phyloP scores from a whole-genome alignment of 1,140 invertebrate genomes.

The Drosophila burlai region DNA sequence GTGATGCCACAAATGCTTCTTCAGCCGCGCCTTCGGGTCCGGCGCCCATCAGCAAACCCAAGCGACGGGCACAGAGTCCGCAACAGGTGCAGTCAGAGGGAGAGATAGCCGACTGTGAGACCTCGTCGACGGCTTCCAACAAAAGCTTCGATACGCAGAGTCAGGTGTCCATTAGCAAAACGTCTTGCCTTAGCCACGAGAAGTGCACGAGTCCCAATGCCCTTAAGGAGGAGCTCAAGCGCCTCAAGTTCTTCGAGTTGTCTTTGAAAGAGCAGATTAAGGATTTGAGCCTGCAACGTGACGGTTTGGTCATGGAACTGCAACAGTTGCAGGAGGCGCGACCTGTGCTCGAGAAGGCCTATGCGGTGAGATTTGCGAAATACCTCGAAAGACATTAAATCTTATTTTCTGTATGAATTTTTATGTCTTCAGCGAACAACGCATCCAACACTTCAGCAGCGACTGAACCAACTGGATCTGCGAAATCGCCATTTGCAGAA shows the following conservation, averaged over 20 bases:
- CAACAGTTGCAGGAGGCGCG: conserved; percentile 86
- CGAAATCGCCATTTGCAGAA: conserved; percentile 88
- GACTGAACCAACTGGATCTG: conserved; percentile 86
- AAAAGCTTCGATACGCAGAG: conserved; percentile 80
- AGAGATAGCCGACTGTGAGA: conserved; percentile 78
- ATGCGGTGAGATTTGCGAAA: conserved; percentile 68
- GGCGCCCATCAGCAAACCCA: conserved; percentile 84
- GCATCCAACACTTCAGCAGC: conserved; percentile 82
- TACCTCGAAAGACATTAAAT: background rate
- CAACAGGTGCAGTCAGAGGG: conserved; percentile 54
- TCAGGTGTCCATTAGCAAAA: conserved; percentile 70
- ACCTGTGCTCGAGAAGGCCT: conserved; percentile 82
- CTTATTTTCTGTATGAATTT: background rate
- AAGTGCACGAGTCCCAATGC: conserved; percentile 70
- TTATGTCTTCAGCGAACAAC: conserved; percentile 63
- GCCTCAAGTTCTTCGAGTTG: conserved; percentile 85
- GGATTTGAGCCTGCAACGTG: conserved; percentile 85
- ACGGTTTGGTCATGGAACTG: conserved; percentile 86
- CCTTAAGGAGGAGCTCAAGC: conserved; percentile 85
- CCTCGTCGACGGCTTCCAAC: conserved; percentile 78
- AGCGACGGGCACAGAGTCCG: conserved; percentile 41
- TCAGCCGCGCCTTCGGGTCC: conserved; percentile 40
- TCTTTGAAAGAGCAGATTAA: conserved; percentile 85
- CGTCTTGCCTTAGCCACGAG: conserved; percentile 65
- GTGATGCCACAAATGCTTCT: conserved; percentile 47